Evolutionary conservation across 2,797 vertebrate genomes (phyloP).

Genomic region (Eurystomus glaucurus): DNA sequence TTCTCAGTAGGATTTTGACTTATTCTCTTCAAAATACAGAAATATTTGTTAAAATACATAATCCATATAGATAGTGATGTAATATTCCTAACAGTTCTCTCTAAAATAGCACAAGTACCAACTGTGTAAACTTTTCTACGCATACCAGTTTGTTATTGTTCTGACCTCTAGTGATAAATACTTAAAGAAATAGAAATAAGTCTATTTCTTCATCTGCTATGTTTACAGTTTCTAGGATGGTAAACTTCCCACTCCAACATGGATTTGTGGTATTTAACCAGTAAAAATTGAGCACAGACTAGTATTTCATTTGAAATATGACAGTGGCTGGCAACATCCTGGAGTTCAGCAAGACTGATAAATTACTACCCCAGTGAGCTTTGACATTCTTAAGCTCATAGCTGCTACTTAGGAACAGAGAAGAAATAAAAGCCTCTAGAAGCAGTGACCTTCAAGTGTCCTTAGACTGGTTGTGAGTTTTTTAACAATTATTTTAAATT

Average conservation of each 20-base stretch:
- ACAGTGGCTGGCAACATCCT: neutral
- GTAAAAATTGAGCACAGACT: neutral
- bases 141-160: neutral
- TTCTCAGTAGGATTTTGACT: neutral
- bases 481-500: neutral
- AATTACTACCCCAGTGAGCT: neutral
- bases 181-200: neutral
- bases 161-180: neutral
- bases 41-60: neutral
- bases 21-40: neutral
- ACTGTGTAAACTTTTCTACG: neutral
- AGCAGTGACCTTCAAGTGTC: neutral
- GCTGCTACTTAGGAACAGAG: neutral
- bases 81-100: neutral
- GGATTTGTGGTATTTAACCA: constrained; percentile 8
- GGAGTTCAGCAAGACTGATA: neutral
- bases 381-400: neutral
- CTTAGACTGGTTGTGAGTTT: neutral
- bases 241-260: neutral
- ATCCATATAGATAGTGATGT: neutral
- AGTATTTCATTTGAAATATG: neutral
- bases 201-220: neutral
- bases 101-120: neutral
- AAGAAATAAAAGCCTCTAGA: neutral
- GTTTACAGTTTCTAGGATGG: neutral